These are phyloP conservation scores for Rhineura floridana DNA, from an alignment of 2,113 vertebrate species.

Conservation along the genomic window DNA sequence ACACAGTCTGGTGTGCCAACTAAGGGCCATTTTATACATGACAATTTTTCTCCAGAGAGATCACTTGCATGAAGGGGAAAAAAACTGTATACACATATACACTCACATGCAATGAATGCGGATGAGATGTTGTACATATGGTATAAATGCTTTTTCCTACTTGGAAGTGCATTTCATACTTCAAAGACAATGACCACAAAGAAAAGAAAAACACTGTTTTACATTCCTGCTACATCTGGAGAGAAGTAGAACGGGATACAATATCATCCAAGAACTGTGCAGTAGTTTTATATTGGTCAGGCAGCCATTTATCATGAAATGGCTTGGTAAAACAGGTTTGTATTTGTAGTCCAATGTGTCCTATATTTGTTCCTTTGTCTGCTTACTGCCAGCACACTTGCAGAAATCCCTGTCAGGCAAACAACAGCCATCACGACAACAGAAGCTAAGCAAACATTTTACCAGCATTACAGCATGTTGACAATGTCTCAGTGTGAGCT, in stretches of 20 bases:
- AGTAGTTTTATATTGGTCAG: constrained; percentile 28
- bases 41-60: not conserved
- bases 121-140: constrained; percentile 8
- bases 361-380: not conserved
- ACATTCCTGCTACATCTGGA: constrained; percentile 7
- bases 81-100: no score
- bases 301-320: not conserved
- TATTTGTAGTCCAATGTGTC: not conserved
- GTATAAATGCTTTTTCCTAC: constrained; percentile 21
- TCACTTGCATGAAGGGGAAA: constrained; percentile 1
- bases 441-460: not conserved
- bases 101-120: not conserved
- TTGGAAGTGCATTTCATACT: constrained; percentile 17
- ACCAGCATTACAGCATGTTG: not conserved
- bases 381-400: not conserved
- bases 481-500: not conserved
- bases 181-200: constrained; percentile 29
- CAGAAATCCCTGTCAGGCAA: not conserved
- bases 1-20: not conserved
- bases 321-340: constrained; percentile 3
- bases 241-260: not conserved
- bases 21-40: not conserved
- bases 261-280: not conserved
- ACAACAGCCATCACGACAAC: not conserved
- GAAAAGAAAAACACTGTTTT: constrained; percentile 41